These are phyloP conservation scores for Piaya cayana DNA, from an alignment of 2,113 vertebrate species.

Conservation along the genomic window DNA sequence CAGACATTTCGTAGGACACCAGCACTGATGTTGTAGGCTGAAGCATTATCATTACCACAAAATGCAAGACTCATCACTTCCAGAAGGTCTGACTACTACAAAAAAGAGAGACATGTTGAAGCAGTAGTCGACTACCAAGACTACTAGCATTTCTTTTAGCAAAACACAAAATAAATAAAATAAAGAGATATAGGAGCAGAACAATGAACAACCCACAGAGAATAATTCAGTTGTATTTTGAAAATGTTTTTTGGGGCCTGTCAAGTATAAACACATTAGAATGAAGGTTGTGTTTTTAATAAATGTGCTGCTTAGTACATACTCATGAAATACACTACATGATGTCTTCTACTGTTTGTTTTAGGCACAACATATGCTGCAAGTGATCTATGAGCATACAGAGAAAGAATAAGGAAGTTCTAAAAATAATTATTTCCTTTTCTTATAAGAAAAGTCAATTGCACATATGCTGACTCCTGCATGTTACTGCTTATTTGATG, in stretches of 20 bases:
- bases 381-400: background rate
- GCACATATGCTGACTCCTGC: background rate
- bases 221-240: background rate
- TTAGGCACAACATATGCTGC: background rate
- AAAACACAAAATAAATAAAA: background rate
- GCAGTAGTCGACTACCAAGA: background rate
- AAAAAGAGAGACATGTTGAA: background rate
- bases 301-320: background rate
- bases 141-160: background rate
- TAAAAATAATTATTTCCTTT: background rate
- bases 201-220: background rate
- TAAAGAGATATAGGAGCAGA: background rate
- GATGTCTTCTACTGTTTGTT: background rate
- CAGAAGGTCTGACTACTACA: background rate
- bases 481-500: background rate
- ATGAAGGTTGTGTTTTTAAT: background rate
- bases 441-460: background rate
- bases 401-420: background rate
- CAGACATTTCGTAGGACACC: conserved; percentile 91
- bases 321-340: background rate
- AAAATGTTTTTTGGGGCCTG: background rate
- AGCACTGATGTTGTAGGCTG: conserved; percentile 83
- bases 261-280: background rate
- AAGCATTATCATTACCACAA: conserved; percentile 83
- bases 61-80: conserved; percentile 86